Conservation (phyloP, 2,888 invertebrate genomes). For the Nemoura dubitans region DNA sequence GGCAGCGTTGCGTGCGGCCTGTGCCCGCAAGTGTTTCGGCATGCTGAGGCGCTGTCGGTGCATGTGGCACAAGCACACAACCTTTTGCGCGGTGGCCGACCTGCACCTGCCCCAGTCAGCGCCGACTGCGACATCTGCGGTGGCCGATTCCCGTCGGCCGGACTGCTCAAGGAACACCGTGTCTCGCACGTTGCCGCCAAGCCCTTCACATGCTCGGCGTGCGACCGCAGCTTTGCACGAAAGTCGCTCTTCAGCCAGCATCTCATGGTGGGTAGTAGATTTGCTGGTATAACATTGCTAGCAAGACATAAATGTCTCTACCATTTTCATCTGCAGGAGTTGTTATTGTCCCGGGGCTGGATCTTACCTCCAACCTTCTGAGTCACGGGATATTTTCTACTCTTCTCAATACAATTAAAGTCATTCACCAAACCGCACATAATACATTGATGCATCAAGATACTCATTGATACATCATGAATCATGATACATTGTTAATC, state of each 20-base stretch:
- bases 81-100: constrained; percentile 51
- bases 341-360: no score
- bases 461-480: no score
- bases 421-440: no score
- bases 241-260: constrained; percentile 49
- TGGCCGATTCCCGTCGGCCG: constrained; percentile 51
- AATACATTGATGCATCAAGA: no score
- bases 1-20: constrained; percentile 47
- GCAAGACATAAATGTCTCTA: no score
- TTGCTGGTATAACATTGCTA: no score
- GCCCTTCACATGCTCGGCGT: constrained; percentile 49
- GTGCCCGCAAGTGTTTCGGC: constrained; percentile 50
- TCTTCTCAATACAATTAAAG: no score
- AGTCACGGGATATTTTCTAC: no score
- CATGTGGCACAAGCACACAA: constrained; percentile 45
- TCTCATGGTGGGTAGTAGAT: constrained; percentile 9
- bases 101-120: constrained; percentile 29
- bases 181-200: constrained; percentile 46
- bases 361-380: no score
- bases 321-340: no score
- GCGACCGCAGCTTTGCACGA: constrained; percentile 49
- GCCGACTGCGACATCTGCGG: constrained; percentile 51
- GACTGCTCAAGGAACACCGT: constrained; percentile 49
- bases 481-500: no score
- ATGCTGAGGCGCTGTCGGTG: constrained; percentile 29